Evolutionary conservation across 2,797 vertebrate species (phyloP).

Genomic region (Columba guinea): DNA sequence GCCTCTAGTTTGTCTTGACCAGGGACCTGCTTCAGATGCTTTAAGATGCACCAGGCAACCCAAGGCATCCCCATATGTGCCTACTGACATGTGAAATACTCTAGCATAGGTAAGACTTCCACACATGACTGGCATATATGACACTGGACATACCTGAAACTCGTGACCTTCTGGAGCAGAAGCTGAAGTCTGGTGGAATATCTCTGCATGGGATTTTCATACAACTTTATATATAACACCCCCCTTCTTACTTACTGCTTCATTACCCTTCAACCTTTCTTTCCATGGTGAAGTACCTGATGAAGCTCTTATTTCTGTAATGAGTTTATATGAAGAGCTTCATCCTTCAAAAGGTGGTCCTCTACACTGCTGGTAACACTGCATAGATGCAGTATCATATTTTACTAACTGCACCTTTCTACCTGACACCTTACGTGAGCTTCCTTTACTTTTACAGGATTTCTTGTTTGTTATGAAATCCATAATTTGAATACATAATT

Average conservation of each 20-base stretch:
- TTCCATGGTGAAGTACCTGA: not conserved
- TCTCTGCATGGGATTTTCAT: not conserved
- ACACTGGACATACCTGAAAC: not conserved
- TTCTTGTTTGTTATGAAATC: not conserved
- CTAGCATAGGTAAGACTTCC: not conserved
- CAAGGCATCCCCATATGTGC: not conserved
- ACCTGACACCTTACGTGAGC: not conserved
- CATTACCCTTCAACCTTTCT: not conserved
- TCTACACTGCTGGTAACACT: not conserved
- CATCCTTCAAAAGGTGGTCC: not conserved
- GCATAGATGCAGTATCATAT: not conserved
- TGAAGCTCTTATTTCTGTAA: not conserved
- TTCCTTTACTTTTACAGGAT: not conserved
- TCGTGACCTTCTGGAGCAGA: not conserved
- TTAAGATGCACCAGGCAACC: not conserved
- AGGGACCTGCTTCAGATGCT: not conserved
- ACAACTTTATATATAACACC: not conserved
- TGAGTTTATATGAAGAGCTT: not conserved
- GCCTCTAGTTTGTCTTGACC: not conserved
- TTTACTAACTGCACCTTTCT: not conserved
- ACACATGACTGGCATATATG: not conserved
- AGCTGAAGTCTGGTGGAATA: not conserved
- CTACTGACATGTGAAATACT: not conserved
- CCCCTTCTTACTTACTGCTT: not conserved
- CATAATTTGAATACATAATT: not conserved